phyloP scores from a whole-genome alignment of 2,113 vertebrate genomes.

The Ceuthmochares aereus region DNA sequence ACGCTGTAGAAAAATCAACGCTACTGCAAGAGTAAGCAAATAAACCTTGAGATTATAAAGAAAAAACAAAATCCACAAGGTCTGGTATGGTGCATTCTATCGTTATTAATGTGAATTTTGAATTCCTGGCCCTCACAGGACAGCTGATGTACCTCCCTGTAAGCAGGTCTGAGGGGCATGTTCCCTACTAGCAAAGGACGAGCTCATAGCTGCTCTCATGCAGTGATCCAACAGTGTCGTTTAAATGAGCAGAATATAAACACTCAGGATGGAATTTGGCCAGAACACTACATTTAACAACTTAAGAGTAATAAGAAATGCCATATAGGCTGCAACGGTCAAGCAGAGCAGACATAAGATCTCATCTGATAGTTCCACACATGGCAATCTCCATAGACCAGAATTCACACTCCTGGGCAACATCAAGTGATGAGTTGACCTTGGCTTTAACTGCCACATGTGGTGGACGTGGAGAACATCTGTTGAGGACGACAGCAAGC shows the following conservation, averaged over 20 bases:
- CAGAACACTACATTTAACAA: conserved; percentile 33
- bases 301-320: conserved; percentile 1
- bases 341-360: conserved; percentile 20
- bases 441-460: not conserved
- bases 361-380: not conserved
- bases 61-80: not conserved
- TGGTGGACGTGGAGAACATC: not conserved
- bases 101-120: not conserved
- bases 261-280: not conserved
- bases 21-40: conserved; percentile 15
- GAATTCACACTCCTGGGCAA: conserved; percentile 33
- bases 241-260: conserved; percentile 41
- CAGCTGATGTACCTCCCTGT: not conserved
- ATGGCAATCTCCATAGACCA: not conserved
- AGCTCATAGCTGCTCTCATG: not conserved
- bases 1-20: not conserved
- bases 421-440: not conserved
- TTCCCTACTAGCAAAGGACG: conserved; percentile 1
- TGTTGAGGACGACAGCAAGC: not conserved
- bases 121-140: not conserved
- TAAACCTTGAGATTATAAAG: conserved; percentile 48
- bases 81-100: not conserved
- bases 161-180: not conserved
- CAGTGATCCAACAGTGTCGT: not conserved
- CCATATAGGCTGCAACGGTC: not conserved